Evolutionary conservation across 1,140 invertebrate species (phyloP).

Genomic region (Branchinecta lindahli): DNA sequence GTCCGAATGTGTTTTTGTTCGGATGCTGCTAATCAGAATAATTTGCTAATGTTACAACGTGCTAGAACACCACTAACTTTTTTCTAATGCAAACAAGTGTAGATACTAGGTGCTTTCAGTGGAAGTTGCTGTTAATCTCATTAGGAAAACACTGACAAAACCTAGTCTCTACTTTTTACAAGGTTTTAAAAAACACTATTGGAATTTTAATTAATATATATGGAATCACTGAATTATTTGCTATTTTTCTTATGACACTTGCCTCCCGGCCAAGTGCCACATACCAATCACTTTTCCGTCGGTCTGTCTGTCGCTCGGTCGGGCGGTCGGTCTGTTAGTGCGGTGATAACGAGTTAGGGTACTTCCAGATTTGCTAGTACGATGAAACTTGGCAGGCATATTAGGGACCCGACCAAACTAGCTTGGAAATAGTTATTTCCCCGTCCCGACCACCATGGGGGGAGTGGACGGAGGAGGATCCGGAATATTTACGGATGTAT

Average conservation of each 20-base stretch:
- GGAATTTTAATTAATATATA: not conserved
- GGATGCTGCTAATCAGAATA: not conserved
- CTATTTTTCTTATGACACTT: conserved; percentile 4
- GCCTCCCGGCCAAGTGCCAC: too few species aligned
- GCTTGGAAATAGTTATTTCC: too few species aligned
- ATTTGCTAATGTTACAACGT: not conserved
- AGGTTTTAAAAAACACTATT: not conserved
- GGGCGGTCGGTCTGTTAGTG: too few species aligned
- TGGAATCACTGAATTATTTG: conserved; percentile 6
- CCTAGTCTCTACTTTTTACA: not conserved
- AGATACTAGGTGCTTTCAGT: not conserved
- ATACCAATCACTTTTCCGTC: too few species aligned
- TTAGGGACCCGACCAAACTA: too few species aligned
- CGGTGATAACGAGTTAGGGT: too few species aligned
- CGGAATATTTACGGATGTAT: too few species aligned
- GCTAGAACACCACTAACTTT: not conserved
- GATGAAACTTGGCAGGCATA: too few species aligned
- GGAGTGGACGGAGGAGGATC: too few species aligned
- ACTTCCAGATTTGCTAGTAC: too few species aligned
- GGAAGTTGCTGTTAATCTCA: not conserved
- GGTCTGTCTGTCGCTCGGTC: too few species aligned
- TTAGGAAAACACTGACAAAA: conserved; percentile 9
- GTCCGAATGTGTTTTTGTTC: conserved; percentile 5
- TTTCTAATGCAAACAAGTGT: conserved; percentile 9
- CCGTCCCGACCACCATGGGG: too few species aligned